Base-by-base conservation (phyloP, 2,797 vertebrate genomes). In the Eutrigla gurnardus region DNA sequence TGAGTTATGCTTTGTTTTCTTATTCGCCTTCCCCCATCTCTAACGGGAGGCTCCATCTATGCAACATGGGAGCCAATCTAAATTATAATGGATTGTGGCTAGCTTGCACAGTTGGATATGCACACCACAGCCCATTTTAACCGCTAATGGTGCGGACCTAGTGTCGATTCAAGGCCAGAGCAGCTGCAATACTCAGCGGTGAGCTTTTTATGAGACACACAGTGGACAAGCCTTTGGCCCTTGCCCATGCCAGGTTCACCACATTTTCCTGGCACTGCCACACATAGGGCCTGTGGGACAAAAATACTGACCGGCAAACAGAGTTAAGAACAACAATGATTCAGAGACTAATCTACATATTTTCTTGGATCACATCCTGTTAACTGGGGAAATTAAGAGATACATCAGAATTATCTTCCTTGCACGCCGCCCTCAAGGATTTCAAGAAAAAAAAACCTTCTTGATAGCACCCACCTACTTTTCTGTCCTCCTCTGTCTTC, bases 101-200 rank as follows among this genome's bases (percentile, higher is more conserved):
- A 57, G 54, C 58, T 57, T 59, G 77, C 61, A 69, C 72, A 72
- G 78, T 73, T 72, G 80, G 81, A 81, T 42, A 58, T 64, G 64
- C 80, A 63, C 47, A 52, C 77, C 73, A 65, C 63, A 35, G 82
- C 68, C 79, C 84, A 81, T 69, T 89, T 78, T 77, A 80, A 90
- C 89, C 85, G 36, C 90, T 87, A 90, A 91, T 88, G 70, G 71
- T 35, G 40, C 43, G 36, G 74, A 74, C 78, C 80, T 50, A 46
- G 74, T 79, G 86, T 82, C 76, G 49, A 73, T 45, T 75, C 68
- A 61, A 7, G 64, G 65, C 81, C 46, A 4, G 77, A 68, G 80
- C 89, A 74, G 81, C 84, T 77, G 74, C 70, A 54, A 77, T 74
- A 70, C 68, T 63, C 70, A 12, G 79, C 18, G 78, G 83, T 90